Evolutionary conservation across 1,140 invertebrate genomes (phyloP).

Genomic region (Octopus bimaculoides): DNA sequence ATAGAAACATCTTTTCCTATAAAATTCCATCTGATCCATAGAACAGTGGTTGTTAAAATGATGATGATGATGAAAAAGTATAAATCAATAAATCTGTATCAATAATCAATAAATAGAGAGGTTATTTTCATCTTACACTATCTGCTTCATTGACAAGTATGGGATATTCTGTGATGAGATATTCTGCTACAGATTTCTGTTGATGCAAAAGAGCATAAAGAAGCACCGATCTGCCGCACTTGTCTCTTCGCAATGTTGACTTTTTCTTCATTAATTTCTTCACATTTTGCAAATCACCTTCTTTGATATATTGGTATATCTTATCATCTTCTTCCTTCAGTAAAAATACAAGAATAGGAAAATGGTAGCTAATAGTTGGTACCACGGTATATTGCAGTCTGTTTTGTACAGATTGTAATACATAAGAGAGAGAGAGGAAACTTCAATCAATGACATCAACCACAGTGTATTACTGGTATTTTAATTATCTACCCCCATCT

Average conservation of each 20-base stretch:
- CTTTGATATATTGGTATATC: background rate
- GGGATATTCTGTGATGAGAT: constrained; percentile 32
- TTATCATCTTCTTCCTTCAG: background rate
- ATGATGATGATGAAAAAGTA: no score
- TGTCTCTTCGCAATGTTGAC: constrained; percentile 37
- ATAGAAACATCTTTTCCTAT: no score
- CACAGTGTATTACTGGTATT: no score
- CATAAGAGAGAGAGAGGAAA: no score
- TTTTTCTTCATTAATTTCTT: constrained; percentile 36
- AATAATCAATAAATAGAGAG: no score
- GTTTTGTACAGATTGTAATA: no score
- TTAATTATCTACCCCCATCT: no score
- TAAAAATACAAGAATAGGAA: background rate
- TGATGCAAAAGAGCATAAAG: constrained; percentile 37
- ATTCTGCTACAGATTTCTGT: constrained; percentile 23
- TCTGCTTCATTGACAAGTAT: constrained; percentile 34
- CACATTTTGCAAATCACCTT: background rate
- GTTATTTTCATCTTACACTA: constrained; percentile 29
- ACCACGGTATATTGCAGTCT: no score
- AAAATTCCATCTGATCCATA: no score
- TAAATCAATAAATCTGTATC: no score
- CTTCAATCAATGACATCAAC: no score
- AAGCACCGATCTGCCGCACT: constrained; percentile 43
- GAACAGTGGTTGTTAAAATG: no score
- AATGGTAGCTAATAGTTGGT: background rate